Conservation (phyloP, 2,113 vertebrate genomes). For the Pitta sordida region DNA sequence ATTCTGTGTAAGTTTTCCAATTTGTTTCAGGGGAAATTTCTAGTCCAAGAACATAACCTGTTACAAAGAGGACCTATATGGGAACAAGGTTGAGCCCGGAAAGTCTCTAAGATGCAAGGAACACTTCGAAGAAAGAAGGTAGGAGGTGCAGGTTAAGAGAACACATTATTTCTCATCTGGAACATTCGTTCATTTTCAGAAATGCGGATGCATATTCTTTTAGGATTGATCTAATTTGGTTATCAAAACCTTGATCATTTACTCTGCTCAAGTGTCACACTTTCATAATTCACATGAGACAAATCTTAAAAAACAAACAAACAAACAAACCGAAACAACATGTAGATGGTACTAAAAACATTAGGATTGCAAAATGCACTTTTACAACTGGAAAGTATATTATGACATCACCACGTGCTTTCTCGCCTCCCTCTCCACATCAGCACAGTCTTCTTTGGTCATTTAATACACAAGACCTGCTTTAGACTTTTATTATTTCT, state of each 20-base stretch:
- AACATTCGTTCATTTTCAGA: not conserved
- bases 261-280: not conserved
- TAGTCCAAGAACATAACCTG: not conserved
- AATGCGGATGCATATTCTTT: not conserved
- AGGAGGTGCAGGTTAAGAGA: not conserved
- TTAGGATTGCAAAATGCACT: not conserved
- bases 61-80: not conserved
- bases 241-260: not conserved
- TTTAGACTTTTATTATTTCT: not conserved
- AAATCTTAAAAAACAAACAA: too few species aligned
- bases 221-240: not conserved
- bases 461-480: not conserved
- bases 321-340: too few species aligned
- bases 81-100: not conserved
- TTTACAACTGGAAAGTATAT: not conserved
- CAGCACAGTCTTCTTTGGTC: not conserved
- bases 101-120: not conserved
- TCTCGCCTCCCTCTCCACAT: not conserved
- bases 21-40: not conserved
- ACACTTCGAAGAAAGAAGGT: not conserved
- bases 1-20: not conserved
- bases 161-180: not conserved
- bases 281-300: not conserved
- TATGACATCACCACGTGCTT: not conserved
- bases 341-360: not conserved